These are phyloP conservation scores for Furcifer pardalis DNA, from an alignment of 2,797 vertebrate species.

Conservation along the genomic window DNA sequence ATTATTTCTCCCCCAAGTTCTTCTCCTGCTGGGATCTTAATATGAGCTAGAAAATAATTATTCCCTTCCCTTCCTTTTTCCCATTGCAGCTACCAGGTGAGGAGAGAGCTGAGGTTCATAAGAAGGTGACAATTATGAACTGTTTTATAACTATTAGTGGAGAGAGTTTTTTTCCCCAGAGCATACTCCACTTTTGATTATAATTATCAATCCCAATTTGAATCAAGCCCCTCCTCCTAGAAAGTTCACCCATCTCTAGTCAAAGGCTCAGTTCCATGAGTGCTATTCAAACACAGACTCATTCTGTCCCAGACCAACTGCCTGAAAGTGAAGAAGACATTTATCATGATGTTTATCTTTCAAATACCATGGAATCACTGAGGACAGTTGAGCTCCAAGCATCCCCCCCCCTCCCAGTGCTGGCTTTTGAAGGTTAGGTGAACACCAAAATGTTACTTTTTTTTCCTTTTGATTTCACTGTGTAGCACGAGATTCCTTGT, in stretches of 20 bases:
- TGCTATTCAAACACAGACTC: not conserved
- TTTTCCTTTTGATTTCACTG: slow-evolving; percentile 62
- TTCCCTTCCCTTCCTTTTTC: not conserved
- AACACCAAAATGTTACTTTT: slow-evolving; percentile 66
- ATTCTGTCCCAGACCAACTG: slow-evolving; percentile 11
- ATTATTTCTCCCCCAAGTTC: not conserved
- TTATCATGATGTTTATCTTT: slow-evolving; percentile 60
- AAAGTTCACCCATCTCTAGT: not conserved
- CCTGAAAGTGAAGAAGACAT: slow-evolving; percentile 46
- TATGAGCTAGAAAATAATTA: not conserved
- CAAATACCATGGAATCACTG: slow-evolving; percentile 53
- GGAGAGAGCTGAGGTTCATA: not conserved
- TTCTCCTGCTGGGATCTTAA: not conserved
- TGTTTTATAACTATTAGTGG: not conserved
- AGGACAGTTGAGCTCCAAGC: slow-evolving; percentile 42
- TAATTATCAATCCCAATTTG: not conserved
- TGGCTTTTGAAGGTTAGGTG: slow-evolving; percentile 68
- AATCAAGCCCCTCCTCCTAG: not conserved
- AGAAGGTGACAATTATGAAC: not conserved
- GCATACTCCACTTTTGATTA: not conserved
- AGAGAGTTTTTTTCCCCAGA: too few relatives aligned
- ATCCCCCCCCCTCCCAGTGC: slow-evolving; percentile 31
- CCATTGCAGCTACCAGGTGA: not conserved
- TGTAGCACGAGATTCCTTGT: slow-evolving; percentile 42
- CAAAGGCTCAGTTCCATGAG: not conserved